phyloP scores from a whole-genome alignment of 2,797 vertebrate genomes.

The Mustela erminea region DNA sequence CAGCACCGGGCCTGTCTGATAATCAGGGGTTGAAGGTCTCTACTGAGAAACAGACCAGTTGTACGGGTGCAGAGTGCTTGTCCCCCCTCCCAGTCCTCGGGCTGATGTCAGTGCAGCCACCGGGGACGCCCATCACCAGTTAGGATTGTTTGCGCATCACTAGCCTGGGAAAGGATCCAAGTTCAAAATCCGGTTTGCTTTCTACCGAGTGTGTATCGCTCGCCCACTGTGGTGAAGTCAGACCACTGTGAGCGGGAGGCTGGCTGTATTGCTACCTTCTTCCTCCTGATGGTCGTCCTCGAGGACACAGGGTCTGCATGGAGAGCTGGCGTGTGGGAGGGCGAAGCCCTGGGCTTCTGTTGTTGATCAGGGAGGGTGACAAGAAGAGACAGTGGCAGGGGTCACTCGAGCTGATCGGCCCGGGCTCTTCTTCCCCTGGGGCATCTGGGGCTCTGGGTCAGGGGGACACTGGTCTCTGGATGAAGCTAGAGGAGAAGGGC shows the following conservation, averaged over 20 bases:
- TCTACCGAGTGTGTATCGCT: neutral
- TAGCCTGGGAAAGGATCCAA: neutral
- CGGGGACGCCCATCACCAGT: neutral
- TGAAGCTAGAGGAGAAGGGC: neutral
- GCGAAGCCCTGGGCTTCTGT: neutral
- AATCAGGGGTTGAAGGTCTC: neutral
- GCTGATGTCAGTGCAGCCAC: neutral
- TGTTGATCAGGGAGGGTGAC: neutral
- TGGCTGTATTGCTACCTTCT: no score
- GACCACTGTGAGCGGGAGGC: neutral
- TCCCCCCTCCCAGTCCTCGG: neutral
- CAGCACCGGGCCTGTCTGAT: neutral
- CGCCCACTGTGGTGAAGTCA: neutral
- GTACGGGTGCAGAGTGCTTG: neutral
- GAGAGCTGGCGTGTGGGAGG: neutral
- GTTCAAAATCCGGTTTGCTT: neutral
- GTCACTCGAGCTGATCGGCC: no score
- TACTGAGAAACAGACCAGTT: neutral
- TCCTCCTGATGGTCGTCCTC: neutral
- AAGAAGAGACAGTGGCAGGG: accelerated
- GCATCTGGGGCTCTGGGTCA: neutral
- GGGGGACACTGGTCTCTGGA: accelerated
- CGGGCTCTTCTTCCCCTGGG: neutral
- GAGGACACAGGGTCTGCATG: neutral
- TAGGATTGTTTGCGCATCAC: neutral